These are phyloP conservation scores for Palythoa grandis DNA, from an alignment of 92 coral and sea anemone genomes.

Conservation along the genomic window DNA sequence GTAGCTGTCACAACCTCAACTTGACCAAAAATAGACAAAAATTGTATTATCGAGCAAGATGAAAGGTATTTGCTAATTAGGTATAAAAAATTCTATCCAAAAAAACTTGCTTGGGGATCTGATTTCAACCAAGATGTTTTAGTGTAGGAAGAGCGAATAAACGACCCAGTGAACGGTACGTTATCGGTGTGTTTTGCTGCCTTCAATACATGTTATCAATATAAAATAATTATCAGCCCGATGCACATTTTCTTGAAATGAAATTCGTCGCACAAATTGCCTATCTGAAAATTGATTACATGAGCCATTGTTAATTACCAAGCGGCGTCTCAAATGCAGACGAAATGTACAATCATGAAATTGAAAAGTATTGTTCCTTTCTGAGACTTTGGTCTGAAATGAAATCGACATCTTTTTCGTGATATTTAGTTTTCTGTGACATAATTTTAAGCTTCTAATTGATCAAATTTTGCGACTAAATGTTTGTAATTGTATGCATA, in stretches of 20 bases:
- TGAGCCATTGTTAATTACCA: neutral
- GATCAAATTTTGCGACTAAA: neutral
- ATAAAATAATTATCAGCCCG: neutral
- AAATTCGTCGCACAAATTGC: neutral
- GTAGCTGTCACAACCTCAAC: neutral
- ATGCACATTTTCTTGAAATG: neutral
- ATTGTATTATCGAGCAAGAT: neutral
- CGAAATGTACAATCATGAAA: neutral
- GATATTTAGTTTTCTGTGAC: neutral
- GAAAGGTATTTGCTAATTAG: slow-evolving; percentile 10
- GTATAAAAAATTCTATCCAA: neutral
- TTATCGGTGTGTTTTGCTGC: neutral
- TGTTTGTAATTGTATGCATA: neutral
- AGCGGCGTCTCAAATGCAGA: slow-evolving; percentile 1
- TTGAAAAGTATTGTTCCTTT: neutral
- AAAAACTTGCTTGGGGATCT: neutral
- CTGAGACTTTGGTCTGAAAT: neutral
- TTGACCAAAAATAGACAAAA: slow-evolving; percentile 24
- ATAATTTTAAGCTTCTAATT: neutral
- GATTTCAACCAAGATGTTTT: neutral
- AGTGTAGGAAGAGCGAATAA: neutral
- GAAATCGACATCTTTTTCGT: neutral
- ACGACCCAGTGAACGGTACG: neutral
- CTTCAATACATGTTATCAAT: neutral
- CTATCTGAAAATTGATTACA: neutral